Conservation (phyloP, 1,140 invertebrate species). For the Drosophila sp. region DNA sequence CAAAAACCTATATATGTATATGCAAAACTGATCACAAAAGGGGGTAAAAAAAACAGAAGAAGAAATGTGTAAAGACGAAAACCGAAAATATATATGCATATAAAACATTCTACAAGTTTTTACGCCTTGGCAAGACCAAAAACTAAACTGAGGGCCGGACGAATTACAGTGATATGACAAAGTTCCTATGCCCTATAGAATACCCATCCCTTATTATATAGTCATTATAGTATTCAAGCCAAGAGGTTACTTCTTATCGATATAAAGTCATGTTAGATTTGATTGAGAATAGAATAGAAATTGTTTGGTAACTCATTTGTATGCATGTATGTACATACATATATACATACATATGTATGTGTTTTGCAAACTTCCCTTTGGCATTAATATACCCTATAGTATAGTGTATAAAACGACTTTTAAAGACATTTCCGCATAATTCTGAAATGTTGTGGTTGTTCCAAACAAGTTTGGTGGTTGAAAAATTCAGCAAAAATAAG, state of each 20-base stretch:
- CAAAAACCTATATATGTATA: slow-evolving; percentile 24
- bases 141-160: slow-evolving; percentile 6
- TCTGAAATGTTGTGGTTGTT: slow-evolving; percentile 49
- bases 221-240: too few relatives aligned
- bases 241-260: too few relatives aligned
- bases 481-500: slow-evolving; percentile 44
- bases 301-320: too few relatives aligned
- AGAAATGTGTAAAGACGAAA: slow-evolving; percentile 34
- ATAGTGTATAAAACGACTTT: slow-evolving; percentile 37
- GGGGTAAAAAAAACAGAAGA: slow-evolving; percentile 33
- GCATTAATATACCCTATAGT: background rate
- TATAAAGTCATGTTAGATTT: too few relatives aligned
- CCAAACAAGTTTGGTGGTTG: slow-evolving; percentile 66
- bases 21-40: slow-evolving; percentile 43
- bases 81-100: slow-evolving; percentile 36
- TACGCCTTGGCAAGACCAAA: slow-evolving; percentile 30
- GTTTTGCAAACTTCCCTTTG: background rate
- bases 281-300: too few relatives aligned
- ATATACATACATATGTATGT: too few relatives aligned
- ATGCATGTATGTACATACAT: too few relatives aligned
- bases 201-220: too few relatives aligned
- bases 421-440: slow-evolving; percentile 72
- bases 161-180: background rate
- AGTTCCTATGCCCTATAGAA: background rate
- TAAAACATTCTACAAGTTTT: slow-evolving; percentile 46